A percentile compares a stretch with the other conserved stretches of the same genome.
phyloP scores from a whole-genome alignment of 2,113 vertebrate genomes.

The Cottus gobio region DNA sequence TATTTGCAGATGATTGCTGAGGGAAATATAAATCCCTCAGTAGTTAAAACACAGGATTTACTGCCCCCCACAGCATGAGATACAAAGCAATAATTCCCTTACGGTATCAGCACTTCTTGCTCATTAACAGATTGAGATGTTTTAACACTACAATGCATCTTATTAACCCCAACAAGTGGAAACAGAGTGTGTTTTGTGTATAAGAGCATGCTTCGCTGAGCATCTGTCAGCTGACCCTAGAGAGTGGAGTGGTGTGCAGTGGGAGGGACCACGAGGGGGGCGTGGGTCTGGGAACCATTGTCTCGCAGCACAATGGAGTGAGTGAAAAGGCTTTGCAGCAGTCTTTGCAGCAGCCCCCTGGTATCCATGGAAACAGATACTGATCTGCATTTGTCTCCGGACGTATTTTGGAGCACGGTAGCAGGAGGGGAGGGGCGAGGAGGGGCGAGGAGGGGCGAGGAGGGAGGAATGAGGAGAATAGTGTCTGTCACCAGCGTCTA shows the following conservation, averaged over 20 bases:
- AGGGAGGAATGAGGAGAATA: conserved; percentile 8
- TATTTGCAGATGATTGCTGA: conserved; percentile 11
- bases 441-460: not conserved
- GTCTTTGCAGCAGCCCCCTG: conserved; percentile 77
- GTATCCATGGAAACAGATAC: conserved; percentile 87
- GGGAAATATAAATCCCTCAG: conserved; percentile 32
- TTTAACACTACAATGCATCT: conserved; percentile 13
- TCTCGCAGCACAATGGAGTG: conserved; percentile 85
- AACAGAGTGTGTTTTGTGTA: conserved; percentile 61
- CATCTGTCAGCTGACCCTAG: conserved; percentile 77
- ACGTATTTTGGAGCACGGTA: conserved; percentile 21
- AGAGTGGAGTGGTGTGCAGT: conserved; percentile 61
- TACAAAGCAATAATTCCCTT: conserved; percentile 15
- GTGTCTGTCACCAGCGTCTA: conserved; percentile 63
- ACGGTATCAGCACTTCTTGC: not conserved
- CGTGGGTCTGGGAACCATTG: conserved; percentile 82
- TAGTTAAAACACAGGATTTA: conserved; percentile 10
- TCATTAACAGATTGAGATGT: not conserved
- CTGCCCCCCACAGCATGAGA: not conserved
- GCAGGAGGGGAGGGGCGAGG: conserved; percentile 9
- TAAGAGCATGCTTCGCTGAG: conserved; percentile 53
- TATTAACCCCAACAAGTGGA: conserved; percentile 14
- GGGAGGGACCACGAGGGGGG: conserved; percentile 23
- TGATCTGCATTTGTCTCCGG: conserved; percentile 76
- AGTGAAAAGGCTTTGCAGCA: conserved; percentile 81